These are phyloP conservation scores for Osmoderma eremita DNA, from an alignment of 2,888 invertebrate genomes.

Conservation along the genomic window DNA sequence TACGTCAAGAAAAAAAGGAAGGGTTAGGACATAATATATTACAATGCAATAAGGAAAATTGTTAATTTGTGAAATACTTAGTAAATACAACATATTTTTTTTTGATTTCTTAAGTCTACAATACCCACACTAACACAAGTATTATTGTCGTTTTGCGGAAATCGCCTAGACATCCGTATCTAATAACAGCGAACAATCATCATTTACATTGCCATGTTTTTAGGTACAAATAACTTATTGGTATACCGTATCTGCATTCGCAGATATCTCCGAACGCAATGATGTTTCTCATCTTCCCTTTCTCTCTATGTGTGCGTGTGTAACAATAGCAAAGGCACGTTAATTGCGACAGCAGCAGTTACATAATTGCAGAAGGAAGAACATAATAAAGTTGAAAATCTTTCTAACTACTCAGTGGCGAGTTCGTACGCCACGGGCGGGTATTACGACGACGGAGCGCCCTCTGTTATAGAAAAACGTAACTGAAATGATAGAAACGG, in stretches of 20 bases:
- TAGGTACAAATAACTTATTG: no score
- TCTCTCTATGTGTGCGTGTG: slow-evolving; percentile 6
- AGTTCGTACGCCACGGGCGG: slow-evolving; percentile 7
- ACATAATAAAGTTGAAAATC: slow-evolving; percentile 26
- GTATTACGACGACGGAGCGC: slow-evolving; percentile 10
- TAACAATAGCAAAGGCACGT: slow-evolving; percentile 17
- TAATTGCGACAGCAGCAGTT: slow-evolving; percentile 27
- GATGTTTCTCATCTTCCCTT: no score
- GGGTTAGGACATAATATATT: not conserved
- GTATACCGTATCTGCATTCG: not conserved
- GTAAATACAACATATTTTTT: not conserved
- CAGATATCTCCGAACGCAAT: not conserved
- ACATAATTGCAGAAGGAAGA: slow-evolving; percentile 23
- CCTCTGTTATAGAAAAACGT: slow-evolving; percentile 2
- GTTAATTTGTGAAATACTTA: no score
- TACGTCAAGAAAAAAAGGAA: no score
- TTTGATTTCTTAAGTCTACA: not conserved
- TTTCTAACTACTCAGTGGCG: slow-evolving; percentile 11
- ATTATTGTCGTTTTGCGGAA: slow-evolving; percentile 9
- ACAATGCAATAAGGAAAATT: not conserved
- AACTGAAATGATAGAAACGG: no score
- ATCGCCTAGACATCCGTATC: slow-evolving; percentile 33
- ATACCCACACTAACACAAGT: no score
- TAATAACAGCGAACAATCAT: slow-evolving; percentile 29
- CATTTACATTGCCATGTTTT: slow-evolving; percentile 1